Percentiles rank a stretch among this genome's conserved stretches.
Evolutionary conservation across 2,797 vertebrate species (phyloP).

Genomic region (Labeo calbasu): DNA sequence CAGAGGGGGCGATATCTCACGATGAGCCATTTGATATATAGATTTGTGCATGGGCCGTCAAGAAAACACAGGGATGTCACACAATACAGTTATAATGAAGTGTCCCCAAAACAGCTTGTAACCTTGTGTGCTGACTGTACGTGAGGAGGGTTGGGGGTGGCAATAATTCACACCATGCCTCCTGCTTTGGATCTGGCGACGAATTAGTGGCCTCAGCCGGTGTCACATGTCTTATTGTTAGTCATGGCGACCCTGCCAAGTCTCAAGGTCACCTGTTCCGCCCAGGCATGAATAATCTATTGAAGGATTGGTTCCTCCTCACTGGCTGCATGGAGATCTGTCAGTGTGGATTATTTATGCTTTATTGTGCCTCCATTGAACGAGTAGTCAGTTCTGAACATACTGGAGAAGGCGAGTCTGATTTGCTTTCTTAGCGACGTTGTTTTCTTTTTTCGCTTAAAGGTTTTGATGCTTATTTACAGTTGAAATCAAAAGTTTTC

Average conservation of each 20-base stretch:
- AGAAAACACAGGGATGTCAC: constrained; percentile 48
- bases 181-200: constrained; percentile 52
- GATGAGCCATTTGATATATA: constrained; percentile 56
- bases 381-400: constrained; percentile 71
- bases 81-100: constrained; percentile 60
- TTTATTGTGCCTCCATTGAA: constrained; percentile 77
- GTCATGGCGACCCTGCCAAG: constrained; percentile 74
- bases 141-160: constrained; percentile 28
- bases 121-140: constrained; percentile 34
- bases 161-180: constrained; percentile 55
- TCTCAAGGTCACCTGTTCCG: constrained; percentile 80
- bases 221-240: constrained; percentile 76
- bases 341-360: constrained; percentile 81
- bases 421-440: constrained; percentile 6
- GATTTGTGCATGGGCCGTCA: constrained; percentile 50
- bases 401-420: constrained; percentile 52
- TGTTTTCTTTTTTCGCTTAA: not conserved
- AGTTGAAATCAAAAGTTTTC: no score
- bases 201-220: constrained; percentile 73
- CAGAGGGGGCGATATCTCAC: constrained; percentile 35
- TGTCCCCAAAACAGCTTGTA: constrained; percentile 54
- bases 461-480: not conserved
- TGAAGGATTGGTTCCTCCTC: constrained; percentile 69
- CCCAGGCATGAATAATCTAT: constrained; percentile 82
- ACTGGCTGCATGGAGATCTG: constrained; percentile 74